Percentiles rank a stretch among this genome's conserved stretches.
phyloP scores from a whole-genome alignment of 2,888 invertebrate species.

The Criorhina ranunculi region DNA sequence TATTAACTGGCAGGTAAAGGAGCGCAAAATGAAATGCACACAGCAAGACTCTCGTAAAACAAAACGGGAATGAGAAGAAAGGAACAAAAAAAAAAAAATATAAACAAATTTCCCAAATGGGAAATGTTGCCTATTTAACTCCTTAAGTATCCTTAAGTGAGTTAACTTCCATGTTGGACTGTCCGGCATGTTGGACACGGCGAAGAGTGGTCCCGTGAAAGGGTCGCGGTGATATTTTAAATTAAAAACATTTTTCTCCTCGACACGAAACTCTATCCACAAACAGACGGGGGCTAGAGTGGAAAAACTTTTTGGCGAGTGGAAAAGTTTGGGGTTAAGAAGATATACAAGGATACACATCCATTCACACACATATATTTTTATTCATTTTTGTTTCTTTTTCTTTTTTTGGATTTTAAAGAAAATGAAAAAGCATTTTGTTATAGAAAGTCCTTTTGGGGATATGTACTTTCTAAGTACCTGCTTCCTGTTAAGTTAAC shows the following conservation, averaged over 20 bases:
- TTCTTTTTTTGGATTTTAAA: constrained; percentile 23
- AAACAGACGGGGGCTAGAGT: constrained; percentile 27
- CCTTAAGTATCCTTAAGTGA: constrained; percentile 58
- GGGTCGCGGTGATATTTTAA: constrained; percentile 66
- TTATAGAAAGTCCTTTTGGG: constrained; percentile 50
- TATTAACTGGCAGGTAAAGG: constrained; percentile 37
- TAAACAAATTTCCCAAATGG: constrained; percentile 66
- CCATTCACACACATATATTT: background rate
- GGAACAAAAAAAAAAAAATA: no score
- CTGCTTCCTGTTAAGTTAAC: constrained; percentile 54
- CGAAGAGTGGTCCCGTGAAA: background rate
- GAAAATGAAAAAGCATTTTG: constrained; percentile 48
- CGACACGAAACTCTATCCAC: constrained; percentile 9
- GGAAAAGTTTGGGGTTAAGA: constrained; percentile 73
- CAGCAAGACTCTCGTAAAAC: constrained; percentile 23
- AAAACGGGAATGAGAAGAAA: constrained; percentile 39
- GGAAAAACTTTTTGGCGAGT: constrained; percentile 64
- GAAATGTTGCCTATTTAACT: constrained; percentile 66
- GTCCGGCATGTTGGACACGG: constrained; percentile 26
- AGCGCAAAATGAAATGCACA: constrained; percentile 14
- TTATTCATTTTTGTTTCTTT: background rate
- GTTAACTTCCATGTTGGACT: constrained; percentile 57
- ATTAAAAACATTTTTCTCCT: constrained; percentile 63
- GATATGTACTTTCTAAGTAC: constrained; percentile 58
- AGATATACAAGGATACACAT: constrained; percentile 43